Percentiles rank a stretch among this genome's conserved stretches.
These are phyloP conservation scores for Acronicta aceris DNA, from an alignment of 2,888 invertebrate genomes.

Conservation along the genomic window DNA sequence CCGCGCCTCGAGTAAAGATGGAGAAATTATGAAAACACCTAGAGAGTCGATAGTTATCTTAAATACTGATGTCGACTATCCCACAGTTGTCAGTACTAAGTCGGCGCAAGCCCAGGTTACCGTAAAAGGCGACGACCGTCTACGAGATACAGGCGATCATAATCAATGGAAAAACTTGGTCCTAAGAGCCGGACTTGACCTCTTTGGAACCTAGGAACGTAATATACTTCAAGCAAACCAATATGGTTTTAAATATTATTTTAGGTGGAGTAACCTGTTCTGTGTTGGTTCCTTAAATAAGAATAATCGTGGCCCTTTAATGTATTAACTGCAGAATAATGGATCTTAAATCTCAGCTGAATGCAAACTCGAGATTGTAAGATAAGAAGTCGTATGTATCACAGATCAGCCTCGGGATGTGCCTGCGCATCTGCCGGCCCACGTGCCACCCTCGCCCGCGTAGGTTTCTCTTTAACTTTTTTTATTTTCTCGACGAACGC, in stretches of 20 bases:
- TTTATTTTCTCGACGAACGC: conserved; percentile 76
- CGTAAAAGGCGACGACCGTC: conserved; percentile 81
- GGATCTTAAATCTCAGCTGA: conserved; percentile 79
- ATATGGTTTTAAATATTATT: conserved; percentile 27
- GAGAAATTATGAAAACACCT: conserved; percentile 82
- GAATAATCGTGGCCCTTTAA: conserved; percentile 66
- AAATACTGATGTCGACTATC: conserved; percentile 78
- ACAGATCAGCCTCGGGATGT: conserved; percentile 72
- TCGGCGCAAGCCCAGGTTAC: conserved; percentile 77
- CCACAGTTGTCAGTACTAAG: conserved; percentile 85
- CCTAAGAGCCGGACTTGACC: conserved; percentile 85
- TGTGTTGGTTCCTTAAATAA: conserved; percentile 52
- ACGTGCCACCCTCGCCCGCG: conserved; percentile 84
- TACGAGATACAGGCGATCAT: conserved; percentile 76
- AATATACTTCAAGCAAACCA: conserved; percentile 54
- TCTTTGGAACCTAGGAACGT: conserved; percentile 68
- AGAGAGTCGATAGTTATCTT: conserved; percentile 79
- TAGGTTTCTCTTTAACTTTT: conserved; percentile 77
- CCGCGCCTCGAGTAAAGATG: conserved; percentile 67
- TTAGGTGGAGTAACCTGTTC: conserved; percentile 44
- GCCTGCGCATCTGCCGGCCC: conserved; percentile 86
- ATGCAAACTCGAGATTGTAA: conserved; percentile 73
- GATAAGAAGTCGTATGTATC: conserved; percentile 75
- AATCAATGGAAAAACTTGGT: conserved; percentile 84
- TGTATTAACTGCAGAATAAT: conserved; percentile 75